Evolutionary conservation across 2,888 invertebrate genomes (phyloP).

Genomic region (Idaea aversata): DNA sequence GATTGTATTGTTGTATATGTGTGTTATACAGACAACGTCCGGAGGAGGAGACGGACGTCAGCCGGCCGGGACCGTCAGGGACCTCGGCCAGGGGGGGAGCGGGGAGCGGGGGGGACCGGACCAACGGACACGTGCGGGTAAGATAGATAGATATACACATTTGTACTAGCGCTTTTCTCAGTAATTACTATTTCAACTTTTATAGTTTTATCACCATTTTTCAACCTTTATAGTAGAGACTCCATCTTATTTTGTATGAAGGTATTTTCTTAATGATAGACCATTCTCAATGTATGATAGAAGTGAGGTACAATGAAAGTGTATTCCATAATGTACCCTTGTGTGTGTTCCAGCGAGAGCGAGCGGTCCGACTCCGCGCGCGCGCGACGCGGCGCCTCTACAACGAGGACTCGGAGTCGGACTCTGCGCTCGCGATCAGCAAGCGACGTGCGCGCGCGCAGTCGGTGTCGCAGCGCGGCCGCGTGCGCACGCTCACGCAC

Average conservation of each 20-base stretch:
- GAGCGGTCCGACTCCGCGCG: constrained; percentile 53
- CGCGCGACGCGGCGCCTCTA: constrained; percentile 74
- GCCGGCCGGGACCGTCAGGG: constrained; percentile 23
- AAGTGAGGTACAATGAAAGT: constrained; percentile 22
- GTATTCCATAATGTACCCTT: not conserved
- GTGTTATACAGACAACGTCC: constrained; percentile 10
- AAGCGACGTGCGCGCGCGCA: constrained; percentile 61
- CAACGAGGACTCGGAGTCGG: constrained; percentile 82
- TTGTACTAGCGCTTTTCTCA: no score
- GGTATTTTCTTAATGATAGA: no score
- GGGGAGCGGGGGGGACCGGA: constrained; percentile 5
- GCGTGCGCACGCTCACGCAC: constrained; percentile 90
- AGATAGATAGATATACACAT: no score
- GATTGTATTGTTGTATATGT: no score
- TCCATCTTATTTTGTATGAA: no score
- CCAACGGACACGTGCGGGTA: no score
- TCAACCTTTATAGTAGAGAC: no score
- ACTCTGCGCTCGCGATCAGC: constrained; percentile 69
- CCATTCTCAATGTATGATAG: not conserved
- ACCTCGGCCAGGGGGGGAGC: constrained; percentile 5
- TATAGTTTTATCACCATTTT: no score
- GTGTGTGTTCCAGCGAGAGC: constrained; percentile 15
- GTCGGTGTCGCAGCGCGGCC: constrained; percentile 86
- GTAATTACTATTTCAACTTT: no score
- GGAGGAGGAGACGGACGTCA: constrained; percentile 21